phyloP scores from a whole-genome alignment of 2,113 vertebrate species.

The Megaptera novaeangliae region DNA sequence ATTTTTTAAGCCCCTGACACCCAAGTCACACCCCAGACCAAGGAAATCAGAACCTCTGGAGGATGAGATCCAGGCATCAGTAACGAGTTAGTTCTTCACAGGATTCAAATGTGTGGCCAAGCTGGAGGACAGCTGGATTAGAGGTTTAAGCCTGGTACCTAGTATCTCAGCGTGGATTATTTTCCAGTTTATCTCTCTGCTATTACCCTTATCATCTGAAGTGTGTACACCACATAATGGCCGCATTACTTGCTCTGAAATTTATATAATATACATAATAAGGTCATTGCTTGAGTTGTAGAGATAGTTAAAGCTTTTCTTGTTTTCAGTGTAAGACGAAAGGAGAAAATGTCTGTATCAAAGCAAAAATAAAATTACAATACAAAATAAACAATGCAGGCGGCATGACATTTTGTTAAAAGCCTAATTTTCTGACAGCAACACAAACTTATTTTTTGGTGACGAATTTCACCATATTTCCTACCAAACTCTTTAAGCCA shows the following conservation, averaged over 20 bases:
- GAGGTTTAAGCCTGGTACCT: not conserved
- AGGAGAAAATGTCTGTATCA: not conserved
- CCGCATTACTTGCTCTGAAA: not conserved
- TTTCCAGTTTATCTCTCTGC: not conserved
- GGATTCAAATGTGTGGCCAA: not conserved
- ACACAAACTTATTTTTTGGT: not conserved
- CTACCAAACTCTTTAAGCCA: not conserved
- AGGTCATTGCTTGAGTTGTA: not conserved
- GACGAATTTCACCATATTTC: not conserved
- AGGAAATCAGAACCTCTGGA: not conserved
- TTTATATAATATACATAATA: not conserved
- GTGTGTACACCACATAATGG: fast-evolving
- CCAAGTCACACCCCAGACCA: not conserved
- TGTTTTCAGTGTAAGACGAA: not conserved
- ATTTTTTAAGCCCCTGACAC: not conserved
- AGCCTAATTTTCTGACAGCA: not conserved
- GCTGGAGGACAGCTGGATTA: not conserved
- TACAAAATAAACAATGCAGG: not conserved
- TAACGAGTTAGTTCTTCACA: not conserved
- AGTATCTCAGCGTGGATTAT: fast-evolving
- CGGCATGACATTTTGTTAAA: not conserved
- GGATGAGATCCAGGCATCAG: not conserved
- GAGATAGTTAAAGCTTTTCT: not conserved
- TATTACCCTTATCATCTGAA: not conserved
- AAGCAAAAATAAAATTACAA: not conserved